These are phyloP conservation scores for Sialia sialis DNA, from an alignment of 2,113 vertebrate species.

Conservation along the genomic window DNA sequence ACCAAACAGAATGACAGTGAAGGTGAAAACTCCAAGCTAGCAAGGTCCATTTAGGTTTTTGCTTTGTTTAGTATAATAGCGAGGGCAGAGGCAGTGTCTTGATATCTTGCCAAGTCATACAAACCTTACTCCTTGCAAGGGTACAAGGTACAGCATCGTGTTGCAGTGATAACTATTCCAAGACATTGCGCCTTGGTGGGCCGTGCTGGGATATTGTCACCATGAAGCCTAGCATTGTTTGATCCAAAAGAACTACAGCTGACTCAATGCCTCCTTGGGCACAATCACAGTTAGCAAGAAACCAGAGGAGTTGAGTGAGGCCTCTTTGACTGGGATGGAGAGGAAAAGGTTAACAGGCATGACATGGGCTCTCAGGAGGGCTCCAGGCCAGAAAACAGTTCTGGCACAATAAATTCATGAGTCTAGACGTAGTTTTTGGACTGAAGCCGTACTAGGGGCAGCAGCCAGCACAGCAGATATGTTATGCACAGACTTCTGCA, in stretches of 20 bases:
- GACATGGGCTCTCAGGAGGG: neutral
- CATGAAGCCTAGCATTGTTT: neutral
- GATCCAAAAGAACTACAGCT: neutral
- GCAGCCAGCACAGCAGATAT: neutral
- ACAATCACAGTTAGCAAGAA: neutral
- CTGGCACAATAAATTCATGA: neutral
- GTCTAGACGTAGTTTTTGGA: neutral
- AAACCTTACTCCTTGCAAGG: neutral
- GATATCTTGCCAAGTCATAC: neutral
- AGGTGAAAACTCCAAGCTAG: neutral
- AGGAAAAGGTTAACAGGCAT: neutral
- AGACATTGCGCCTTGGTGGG: neutral
- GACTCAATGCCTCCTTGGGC: neutral
- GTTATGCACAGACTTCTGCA: neutral
- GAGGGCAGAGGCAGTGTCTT: neutral
- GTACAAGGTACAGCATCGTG: neutral
- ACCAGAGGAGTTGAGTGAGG: neutral
- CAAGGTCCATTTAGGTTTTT: neutral
- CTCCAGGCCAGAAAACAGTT: neutral
- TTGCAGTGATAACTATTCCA: neutral
- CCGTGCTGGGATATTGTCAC: rapidly evolving
- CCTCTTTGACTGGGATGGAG: neutral
- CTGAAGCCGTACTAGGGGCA: neutral
- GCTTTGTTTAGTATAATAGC: neutral
- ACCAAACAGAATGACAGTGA: neutral